Conservation (phyloP, 2,113 vertebrate species). For the Hippoglossus stenolepis region DNA sequence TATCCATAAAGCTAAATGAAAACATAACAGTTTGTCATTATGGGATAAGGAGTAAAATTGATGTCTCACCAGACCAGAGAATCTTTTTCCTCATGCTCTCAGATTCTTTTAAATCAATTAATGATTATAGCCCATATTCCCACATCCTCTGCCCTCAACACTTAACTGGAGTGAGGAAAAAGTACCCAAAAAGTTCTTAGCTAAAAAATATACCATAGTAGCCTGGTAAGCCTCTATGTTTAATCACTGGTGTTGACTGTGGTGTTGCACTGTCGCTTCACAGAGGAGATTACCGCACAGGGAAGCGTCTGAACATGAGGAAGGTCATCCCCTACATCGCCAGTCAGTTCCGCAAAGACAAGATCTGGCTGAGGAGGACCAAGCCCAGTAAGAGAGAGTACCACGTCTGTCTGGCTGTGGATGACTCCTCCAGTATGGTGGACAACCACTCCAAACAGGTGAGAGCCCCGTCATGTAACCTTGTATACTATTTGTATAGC, state of each 20-base stretch:
- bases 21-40: too few species aligned
- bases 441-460: conserved; percentile 99
- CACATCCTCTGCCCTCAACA: too few species aligned
- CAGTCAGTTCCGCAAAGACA: conserved; percentile 98
- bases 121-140: too few species aligned
- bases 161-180: too few species aligned
- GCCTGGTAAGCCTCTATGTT: too few species aligned
- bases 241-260: background rate
- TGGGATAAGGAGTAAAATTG: too few species aligned
- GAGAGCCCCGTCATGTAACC: background rate
- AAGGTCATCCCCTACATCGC: conserved; percentile 99
- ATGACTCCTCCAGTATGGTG: conserved; percentile 98
- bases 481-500: background rate
- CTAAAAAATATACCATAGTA: too few species aligned
- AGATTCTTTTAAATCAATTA: too few species aligned
- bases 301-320: conserved; percentile 97
- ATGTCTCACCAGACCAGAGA: too few species aligned
- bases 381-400: conserved; percentile 98
- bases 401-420: conserved; percentile 96
- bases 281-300: conserved; percentile 96
- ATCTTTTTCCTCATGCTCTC: too few species aligned
- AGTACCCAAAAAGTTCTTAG: too few species aligned
- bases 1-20: too few species aligned
- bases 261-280: background rate
- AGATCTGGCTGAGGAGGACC: conserved; percentile 97